These are phyloP conservation scores for Leistus spinibarbis DNA, from an alignment of 2,888 invertebrate genomes.

Conservation along the genomic window DNA sequence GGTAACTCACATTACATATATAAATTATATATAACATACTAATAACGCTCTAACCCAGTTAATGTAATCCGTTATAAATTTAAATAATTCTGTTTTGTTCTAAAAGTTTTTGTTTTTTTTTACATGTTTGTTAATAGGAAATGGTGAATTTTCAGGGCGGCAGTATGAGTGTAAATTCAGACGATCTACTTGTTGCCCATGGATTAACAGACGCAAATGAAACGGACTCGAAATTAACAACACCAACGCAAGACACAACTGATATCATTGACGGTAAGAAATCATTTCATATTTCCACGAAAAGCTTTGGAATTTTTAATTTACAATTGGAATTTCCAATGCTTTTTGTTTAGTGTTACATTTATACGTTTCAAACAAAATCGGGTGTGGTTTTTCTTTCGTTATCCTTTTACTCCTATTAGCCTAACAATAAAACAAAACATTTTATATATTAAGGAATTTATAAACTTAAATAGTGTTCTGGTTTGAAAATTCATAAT, in stretches of 20 bases:
- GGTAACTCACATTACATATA: too few relatives aligned
- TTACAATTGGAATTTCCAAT: constrained; percentile 5
- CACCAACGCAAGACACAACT: constrained; percentile 70
- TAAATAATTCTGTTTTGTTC: too few relatives aligned
- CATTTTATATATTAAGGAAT: too few relatives aligned
- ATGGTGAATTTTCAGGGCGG: constrained; percentile 51
- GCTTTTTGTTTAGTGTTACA: constrained; percentile 2
- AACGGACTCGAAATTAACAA: constrained; percentile 64
- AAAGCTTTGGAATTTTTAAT: constrained; percentile 14
- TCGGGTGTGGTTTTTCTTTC: constrained; percentile 2
- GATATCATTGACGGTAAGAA: constrained; percentile 78
- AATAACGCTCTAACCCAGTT: too few relatives aligned
- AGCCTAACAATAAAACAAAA: not conserved
- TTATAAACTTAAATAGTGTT: too few relatives aligned
- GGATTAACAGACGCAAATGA: constrained; percentile 66
- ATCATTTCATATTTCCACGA: not conserved
- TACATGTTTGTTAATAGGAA: not conserved
- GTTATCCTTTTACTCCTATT: not conserved
- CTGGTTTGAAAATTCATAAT: too few relatives aligned
- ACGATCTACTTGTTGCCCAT: constrained; percentile 66
- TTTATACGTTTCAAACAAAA: constrained; percentile 23
- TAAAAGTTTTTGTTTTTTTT: not conserved
- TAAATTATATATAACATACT: too few relatives aligned
- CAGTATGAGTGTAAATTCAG: constrained; percentile 61
- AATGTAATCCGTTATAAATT: too few relatives aligned